Evolutionary conservation across 2,113 vertebrate genomes (phyloP), one percentile per base, ranked within the genome.

Genomic region (Cyanistes caeruleus): DNA sequence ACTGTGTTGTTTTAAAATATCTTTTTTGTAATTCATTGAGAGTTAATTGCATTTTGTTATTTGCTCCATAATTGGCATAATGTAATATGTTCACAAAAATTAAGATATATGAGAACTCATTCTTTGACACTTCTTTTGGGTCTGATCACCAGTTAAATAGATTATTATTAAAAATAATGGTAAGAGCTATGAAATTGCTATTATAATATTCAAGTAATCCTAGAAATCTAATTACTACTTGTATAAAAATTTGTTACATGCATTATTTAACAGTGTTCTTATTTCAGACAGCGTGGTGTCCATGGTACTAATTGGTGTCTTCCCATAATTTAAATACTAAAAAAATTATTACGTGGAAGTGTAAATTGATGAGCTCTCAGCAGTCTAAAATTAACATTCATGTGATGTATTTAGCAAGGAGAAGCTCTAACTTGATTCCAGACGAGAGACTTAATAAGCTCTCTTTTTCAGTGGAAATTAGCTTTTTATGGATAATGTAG

Each of bases 251-350:
- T 94, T 96, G 92, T 95, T 95, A 72, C 94, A 91, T 97, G 64
- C 93, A 97, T 97, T 97, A 97, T 97, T 97, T 95, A 97, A 95
- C 78, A 91, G 51, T 60, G 82, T 91, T 95, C 95, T 96, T 89
- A 90, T 90, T 97, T 97, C 92, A 95, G 84, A 89, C 68, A 82
- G 69, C 27, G 41, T 55, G 65, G 44, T 87, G 73, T 87, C 96
- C 93, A 7, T 89, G 73, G 77, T 96, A 87, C 82, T 95, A 93
- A 97, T 91, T 79, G 79, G 81, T 91, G 49, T 91, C 60, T 94
- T 92, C 79, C 24, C 69, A 56, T 91, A 78, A 93, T 94, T 89
- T 95, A 93, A 95, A 93, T 88, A 85, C 75, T 87, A 80, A 96
- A 94, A 97, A 89, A 94, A 84, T 68, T 76, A 89, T 94, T 94